Base-by-base conservation (phyloP, 2,797 vertebrate species). In the Thaleichthys pacificus region DNA sequence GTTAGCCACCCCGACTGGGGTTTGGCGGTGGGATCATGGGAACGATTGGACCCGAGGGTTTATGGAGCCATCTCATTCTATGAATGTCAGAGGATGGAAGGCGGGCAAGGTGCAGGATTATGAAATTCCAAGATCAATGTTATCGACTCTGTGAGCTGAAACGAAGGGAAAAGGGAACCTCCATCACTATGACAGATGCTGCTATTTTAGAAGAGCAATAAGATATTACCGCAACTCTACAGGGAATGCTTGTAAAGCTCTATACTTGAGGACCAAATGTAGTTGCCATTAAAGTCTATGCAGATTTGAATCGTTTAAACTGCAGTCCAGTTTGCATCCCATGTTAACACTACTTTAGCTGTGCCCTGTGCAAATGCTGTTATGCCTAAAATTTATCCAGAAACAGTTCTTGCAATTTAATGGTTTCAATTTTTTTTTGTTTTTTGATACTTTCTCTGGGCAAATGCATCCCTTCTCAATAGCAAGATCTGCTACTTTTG, bases 31-130 rank as follows among this genome's bases (percentile, higher is more conserved):
- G 74, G 84, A 80, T 80, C 78, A 72, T 73, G 12, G 74, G 11
- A 74, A 30, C 24, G 60, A 5, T 60, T 63, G n/a, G 71, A 79
- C 84, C 76, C 62, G 71, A 87, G 92, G 84, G 86, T 86, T 86
- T 77, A 38, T 86, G 70, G 61, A 82, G 85, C 80, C 84, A 71
- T 91, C 91, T 93, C 95, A 96, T 97, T 97, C 96, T 96, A 94
- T 97, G 96, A 97, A 96, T 96, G 95, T 92, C 90, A 70, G 90
- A 75, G 83, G 94, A 92, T 0, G 54, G 49, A 73, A 78, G 74
- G 74, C 68, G 0, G 35, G 76, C 66, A 68, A n/a, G 66, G 26
- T 73, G 70, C 70, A 32, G 19, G n/a, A 61, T 69, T 30, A 17
- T 12, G 22, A 24, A 64, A 66, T 26, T 74, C 42, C 3, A 2